Conservation (phyloP, 1,140 invertebrate species). For the Daktulosphaira vitifoliae region DNA sequence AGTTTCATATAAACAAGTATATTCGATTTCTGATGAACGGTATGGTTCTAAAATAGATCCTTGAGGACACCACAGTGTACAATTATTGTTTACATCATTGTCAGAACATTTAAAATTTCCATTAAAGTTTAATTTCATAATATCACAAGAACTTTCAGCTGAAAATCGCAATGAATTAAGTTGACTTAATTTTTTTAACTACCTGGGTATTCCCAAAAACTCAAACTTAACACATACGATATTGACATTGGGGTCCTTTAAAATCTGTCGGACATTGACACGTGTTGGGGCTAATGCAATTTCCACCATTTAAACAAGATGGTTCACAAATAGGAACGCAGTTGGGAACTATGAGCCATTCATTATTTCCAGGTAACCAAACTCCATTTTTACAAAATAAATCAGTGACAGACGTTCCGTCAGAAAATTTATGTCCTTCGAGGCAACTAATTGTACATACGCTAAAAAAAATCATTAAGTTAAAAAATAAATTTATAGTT, state of each 20-base stretch:
- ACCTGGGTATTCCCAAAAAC: neutral
- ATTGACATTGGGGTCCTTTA: conserved; percentile 65
- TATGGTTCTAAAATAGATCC: conserved; percentile 50
- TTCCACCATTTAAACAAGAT: conserved; percentile 64
- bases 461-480: neutral
- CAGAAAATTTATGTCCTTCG: conserved; percentile 55
- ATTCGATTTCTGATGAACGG: conserved; percentile 44
- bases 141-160: conserved; percentile 53
- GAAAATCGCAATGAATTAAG: conserved; percentile 7
- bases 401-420: conserved; percentile 53
- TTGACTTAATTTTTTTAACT: too few relatives aligned
- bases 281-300: conserved; percentile 60
- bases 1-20: conserved; percentile 59
- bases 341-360: conserved; percentile 54
- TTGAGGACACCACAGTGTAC: conserved; percentile 56
- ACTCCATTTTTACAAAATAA: conserved; percentile 54
- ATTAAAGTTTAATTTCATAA: conserved; percentile 59
- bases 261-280: conserved; percentile 67
- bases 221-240: conserved; percentile 50
- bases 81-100: conserved; percentile 51
- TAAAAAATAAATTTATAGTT: too few relatives aligned
- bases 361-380: conserved; percentile 52
- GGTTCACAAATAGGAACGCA: conserved; percentile 62
- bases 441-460: conserved; percentile 56
- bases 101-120: conserved; percentile 62